Percentiles rank a stretch among this genome's conserved stretches.
These are phyloP conservation scores for Boloria selene DNA, from an alignment of 2,888 invertebrate species.

Conservation along the genomic window DNA sequence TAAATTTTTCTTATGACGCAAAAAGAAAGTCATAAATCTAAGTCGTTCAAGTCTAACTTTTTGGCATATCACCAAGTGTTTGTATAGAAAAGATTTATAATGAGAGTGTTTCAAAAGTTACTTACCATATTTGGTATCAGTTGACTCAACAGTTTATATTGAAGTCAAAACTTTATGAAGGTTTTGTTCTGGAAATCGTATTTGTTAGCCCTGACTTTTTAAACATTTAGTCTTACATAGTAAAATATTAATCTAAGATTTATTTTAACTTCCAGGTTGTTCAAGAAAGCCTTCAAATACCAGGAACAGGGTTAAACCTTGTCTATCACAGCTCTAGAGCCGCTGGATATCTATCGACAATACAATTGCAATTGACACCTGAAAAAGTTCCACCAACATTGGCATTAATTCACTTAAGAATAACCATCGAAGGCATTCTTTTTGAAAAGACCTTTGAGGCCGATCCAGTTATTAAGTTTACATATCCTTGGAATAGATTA, in stretches of 20 bases:
- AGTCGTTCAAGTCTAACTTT: conserved; percentile 12
- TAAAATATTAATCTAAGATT: background rate
- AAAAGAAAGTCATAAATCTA: conserved; percentile 22
- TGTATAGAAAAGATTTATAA: conserved; percentile 21
- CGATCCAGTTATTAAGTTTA: conserved; percentile 97
- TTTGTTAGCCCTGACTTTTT: no score
- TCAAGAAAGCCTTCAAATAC: conserved; percentile 96
- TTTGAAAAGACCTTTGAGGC: conserved; percentile 97
- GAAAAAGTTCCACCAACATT: conserved; percentile 90
- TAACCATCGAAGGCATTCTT: conserved; percentile 96
- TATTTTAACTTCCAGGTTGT: conserved; percentile 84
- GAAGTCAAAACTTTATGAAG: background rate
- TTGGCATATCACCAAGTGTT: conserved; percentile 23
- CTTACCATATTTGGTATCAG: conserved; percentile 4
- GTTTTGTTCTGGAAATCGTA: no score
- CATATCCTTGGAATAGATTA: conserved; percentile 97
- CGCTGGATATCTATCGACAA: conserved; percentile 95
- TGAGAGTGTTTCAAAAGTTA: conserved; percentile 18
- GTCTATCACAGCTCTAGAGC: conserved; percentile 98
- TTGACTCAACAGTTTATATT: conserved; percentile 12
- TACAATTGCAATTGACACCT: conserved; percentile 94
- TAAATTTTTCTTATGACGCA: conserved; percentile 12
- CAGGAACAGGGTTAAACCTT: conserved; percentile 96
- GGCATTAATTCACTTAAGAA: conserved; percentile 93
- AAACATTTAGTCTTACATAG: background rate